A percentile compares a stretch with the other conserved stretches of the same genome.
phyloP scores from a whole-genome alignment of 2,797 vertebrate species.

The Hylomyscus alleni region DNA sequence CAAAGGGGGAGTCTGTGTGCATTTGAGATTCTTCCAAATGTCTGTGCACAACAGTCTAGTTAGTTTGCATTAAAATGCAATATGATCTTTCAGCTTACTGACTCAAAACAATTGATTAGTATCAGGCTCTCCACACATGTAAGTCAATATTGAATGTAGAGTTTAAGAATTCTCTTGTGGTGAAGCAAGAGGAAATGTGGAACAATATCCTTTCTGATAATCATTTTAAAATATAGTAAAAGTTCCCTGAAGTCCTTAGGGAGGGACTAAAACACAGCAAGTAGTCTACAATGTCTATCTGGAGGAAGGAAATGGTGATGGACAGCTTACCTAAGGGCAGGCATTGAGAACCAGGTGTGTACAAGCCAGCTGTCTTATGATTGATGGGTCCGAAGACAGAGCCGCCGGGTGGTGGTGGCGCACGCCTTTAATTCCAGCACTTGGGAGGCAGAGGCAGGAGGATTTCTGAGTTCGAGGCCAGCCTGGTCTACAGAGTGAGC shows the following conservation, averaged over 20 bases:
- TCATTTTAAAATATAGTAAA: neutral
- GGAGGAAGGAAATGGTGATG: neutral
- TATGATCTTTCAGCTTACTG: neutral
- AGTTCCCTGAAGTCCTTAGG: neutral
- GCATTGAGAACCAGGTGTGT: neutral
- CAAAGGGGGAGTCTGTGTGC: neutral
- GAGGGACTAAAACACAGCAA: constrained; percentile 1
- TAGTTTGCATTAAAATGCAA: neutral
- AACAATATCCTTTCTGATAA: neutral
- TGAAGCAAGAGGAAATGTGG: neutral
- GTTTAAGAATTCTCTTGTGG: constrained; percentile 10
- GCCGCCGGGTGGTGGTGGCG: too few species aligned
- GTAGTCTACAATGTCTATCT: neutral
- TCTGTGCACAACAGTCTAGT: neutral
- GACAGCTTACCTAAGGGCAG: neutral
- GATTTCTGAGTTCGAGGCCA: too few species aligned
- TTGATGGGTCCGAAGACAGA: neutral
- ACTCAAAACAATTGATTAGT: neutral
- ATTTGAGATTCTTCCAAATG: neutral
- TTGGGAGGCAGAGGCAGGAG: too few species aligned
- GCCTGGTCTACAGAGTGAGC: too few species aligned
- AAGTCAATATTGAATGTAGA: constrained; percentile 6
- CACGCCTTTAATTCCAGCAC: too few species aligned
- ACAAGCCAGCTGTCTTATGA: neutral
- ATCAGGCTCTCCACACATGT: neutral